Conservation (phyloP, 1,140 invertebrate species). For the Papilio aristodemus region DNA sequence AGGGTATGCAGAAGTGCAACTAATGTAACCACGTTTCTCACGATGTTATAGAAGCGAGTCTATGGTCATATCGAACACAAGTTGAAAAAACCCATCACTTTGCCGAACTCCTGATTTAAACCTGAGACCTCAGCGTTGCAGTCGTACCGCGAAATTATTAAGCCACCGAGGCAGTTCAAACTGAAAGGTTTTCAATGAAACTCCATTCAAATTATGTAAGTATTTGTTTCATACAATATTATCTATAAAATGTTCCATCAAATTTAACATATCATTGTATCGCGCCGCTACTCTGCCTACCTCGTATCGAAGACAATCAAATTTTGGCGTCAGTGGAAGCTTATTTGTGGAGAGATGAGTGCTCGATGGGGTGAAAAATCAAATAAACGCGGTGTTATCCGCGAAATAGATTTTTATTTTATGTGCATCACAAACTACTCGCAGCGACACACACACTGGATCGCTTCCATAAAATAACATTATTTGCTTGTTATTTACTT, state of each 20-base stretch:
- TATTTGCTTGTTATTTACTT: constrained; percentile 4
- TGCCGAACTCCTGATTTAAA: too few relatives aligned
- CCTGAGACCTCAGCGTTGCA: too few relatives aligned
- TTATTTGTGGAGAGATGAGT: constrained; percentile 46
- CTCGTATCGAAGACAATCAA: constrained; percentile 47
- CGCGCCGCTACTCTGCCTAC: constrained; percentile 36
- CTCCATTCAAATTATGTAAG: too few relatives aligned
- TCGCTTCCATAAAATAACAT: constrained; percentile 5
- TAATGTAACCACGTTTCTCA: too few relatives aligned
- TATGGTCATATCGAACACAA: too few relatives aligned
- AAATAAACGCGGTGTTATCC: constrained; percentile 47
- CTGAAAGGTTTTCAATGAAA: too few relatives aligned
- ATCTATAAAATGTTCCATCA: neutral
- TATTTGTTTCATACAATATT: constrained; percentile 1
- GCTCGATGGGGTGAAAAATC: constrained; percentile 47
- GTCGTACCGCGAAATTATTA: too few relatives aligned
- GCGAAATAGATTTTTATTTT: constrained; percentile 46
- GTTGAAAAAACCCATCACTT: too few relatives aligned
- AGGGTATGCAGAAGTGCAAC: too few relatives aligned
- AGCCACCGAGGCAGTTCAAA: too few relatives aligned
- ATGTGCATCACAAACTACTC: constrained; percentile 19
- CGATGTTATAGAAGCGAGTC: too few relatives aligned
- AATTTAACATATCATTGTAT: constrained; percentile 2
- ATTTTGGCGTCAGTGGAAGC: constrained; percentile 48
- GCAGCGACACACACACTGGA: neutral